Conservation (phyloP, 2,888 invertebrate genomes). For the Teleogryllus oceanicus region DNA sequence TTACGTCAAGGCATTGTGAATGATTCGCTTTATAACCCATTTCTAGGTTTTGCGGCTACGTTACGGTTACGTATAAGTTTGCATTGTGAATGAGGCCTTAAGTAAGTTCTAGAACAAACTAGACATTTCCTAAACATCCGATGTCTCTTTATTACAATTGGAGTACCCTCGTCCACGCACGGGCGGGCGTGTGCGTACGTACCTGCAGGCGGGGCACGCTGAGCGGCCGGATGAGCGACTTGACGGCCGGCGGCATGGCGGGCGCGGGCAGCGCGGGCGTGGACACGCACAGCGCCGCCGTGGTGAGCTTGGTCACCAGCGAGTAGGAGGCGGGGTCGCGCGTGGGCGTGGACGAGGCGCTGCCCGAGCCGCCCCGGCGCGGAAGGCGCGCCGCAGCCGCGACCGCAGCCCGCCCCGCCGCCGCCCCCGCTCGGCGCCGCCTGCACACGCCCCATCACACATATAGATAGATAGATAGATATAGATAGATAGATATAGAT, state of each 20-base stretch:
- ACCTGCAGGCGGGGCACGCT: slow-evolving; percentile 51
- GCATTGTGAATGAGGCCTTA: no score
- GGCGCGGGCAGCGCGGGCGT: slow-evolving; percentile 56
- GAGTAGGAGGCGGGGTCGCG: slow-evolving; percentile 27
- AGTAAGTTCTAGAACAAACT: no score
- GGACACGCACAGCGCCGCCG: slow-evolving; percentile 59
- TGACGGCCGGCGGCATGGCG: slow-evolving; percentile 55
- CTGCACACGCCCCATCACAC: neutral
- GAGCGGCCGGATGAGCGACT: slow-evolving; percentile 56
- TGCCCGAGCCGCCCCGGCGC: slow-evolving; percentile 41
- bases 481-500: no score
- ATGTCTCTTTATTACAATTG: no score
- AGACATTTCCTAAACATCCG: no score
- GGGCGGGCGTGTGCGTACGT: slow-evolving; percentile 26
- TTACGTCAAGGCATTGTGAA: no score
- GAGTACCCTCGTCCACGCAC: no score
- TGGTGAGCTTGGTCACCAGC: slow-evolving; percentile 56
- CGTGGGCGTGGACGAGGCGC: slow-evolving; percentile 37
- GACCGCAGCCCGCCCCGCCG: slow-evolving; percentile 51
- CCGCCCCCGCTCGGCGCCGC: neutral
- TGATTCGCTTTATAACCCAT: no score
- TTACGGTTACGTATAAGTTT: no score
- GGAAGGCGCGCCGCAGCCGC: slow-evolving; percentile 56
- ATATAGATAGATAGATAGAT: no score
- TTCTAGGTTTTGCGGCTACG: no score